phyloP scores from a whole-genome alignment of 2,888 invertebrate species.

The Autographa pulchrina region DNA sequence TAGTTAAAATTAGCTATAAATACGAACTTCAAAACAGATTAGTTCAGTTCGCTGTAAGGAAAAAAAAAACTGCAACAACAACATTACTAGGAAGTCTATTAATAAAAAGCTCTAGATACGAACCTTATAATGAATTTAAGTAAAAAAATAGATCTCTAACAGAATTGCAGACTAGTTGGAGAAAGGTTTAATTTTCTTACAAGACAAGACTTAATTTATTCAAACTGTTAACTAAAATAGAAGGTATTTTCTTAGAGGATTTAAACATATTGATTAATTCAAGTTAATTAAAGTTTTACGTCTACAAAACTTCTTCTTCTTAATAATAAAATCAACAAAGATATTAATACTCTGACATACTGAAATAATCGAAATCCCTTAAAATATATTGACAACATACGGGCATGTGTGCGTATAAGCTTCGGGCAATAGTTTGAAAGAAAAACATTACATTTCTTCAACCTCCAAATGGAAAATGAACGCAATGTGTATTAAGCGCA shows the following conservation, averaged over 20 bases:
- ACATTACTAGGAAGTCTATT: not conserved
- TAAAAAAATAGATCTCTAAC: not conserved
- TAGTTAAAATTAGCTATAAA: too few species aligned
- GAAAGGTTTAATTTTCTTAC: not conserved
- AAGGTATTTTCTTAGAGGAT: too few species aligned
- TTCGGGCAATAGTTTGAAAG: too few species aligned
- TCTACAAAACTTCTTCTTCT: too few species aligned
- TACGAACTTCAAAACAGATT: not conserved
- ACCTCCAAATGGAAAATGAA: not conserved
- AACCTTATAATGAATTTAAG: not conserved
- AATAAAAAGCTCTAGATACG: conserved; percentile 2
- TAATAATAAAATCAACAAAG: too few species aligned
- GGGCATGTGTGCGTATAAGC: too few species aligned
- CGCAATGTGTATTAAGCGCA: not conserved
- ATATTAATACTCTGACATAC: too few species aligned
- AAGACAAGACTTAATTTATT: not conserved
- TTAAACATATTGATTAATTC: too few species aligned
- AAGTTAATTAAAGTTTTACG: too few species aligned
- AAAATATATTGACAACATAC: too few species aligned
- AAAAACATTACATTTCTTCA: too few species aligned
- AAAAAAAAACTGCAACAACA: not conserved
- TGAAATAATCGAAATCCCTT: too few species aligned
- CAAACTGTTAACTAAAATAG: not conserved
- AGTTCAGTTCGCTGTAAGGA: not conserved
- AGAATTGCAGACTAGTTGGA: conserved; percentile 1